These are phyloP conservation scores for Oxystoma pomonae DNA, from an alignment of 2,888 invertebrate species.

Conservation along the genomic window DNA sequence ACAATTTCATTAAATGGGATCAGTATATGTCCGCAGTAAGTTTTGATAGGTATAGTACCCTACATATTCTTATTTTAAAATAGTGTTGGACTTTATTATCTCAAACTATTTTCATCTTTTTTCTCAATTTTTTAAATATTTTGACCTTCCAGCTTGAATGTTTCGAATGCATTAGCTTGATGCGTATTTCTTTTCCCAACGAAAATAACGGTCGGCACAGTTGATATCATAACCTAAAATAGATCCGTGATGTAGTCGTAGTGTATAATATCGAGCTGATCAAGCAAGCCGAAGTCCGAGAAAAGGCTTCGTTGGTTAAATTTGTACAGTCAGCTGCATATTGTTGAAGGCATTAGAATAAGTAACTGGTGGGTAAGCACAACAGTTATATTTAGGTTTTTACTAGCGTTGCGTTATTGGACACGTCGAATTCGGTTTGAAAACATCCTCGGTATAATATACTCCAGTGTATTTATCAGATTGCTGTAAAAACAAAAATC, in stretches of 20 bases:
- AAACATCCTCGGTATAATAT: neutral
- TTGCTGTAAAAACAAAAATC: neutral
- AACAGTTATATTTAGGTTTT: neutral
- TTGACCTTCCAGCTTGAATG: neutral
- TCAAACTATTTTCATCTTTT: too few species aligned
- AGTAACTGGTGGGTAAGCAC: neutral
- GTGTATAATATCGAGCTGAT: neutral
- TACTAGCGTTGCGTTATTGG: neutral
- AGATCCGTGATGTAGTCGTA: constrained; percentile 14
- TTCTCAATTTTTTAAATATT: too few species aligned
- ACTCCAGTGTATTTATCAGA: too few species aligned
- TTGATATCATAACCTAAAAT: constrained; percentile 32
- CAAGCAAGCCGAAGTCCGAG: neutral
- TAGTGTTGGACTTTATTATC: too few species aligned
- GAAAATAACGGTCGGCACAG: constrained; percentile 1
- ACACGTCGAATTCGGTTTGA: neutral
- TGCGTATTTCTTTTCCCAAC: neutral
- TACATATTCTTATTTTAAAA: too few species aligned
- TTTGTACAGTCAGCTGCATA: neutral
- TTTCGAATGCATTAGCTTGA: neutral
- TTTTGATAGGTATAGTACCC: too few species aligned
- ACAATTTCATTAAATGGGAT: too few species aligned
- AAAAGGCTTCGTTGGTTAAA: neutral
- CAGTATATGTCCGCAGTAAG: too few species aligned
- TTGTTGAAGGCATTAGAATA: neutral